Evolutionary conservation across 2,888 invertebrate species (phyloP).

Genomic region (Strigamia maritima): DNA sequence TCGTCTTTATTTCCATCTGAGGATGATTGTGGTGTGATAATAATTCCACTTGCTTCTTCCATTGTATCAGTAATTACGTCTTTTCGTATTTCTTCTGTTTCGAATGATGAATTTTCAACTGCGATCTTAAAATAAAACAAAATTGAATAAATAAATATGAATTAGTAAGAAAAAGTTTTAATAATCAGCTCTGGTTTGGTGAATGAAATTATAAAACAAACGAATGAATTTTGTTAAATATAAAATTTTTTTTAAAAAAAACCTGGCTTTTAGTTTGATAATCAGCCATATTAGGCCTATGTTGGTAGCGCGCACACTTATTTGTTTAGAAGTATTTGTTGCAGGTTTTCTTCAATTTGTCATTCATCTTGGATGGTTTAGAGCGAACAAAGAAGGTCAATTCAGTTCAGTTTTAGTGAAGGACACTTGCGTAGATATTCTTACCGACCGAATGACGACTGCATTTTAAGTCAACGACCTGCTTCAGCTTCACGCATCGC

Average conservation of each 20-base stretch:
- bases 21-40: neutral
- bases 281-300: slow-evolving; percentile 14
- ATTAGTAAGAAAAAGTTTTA: neutral
- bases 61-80: neutral
- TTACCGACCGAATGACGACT: slow-evolving; percentile 11
- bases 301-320: neutral
- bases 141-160: neutral
- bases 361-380: neutral
- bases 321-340: neutral
- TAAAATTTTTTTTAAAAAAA: neutral
- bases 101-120: neutral
- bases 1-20: neutral
- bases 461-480: slow-evolving; percentile 5
- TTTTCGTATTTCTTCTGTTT: neutral
- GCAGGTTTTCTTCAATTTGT: neutral
- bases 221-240: no score
- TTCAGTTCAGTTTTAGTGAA: slow-evolving; percentile 3
- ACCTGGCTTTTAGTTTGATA: neutral
- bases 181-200: no score
- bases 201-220: neutral
- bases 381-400: slow-evolving; percentile 13
- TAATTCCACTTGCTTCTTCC: neutral
- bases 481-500: neutral
- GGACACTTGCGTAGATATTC: slow-evolving; percentile 6
- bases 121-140: neutral